phyloP scores from a whole-genome alignment of 2,888 invertebrate genomes.

The Lasioglossum zephyrum region DNA sequence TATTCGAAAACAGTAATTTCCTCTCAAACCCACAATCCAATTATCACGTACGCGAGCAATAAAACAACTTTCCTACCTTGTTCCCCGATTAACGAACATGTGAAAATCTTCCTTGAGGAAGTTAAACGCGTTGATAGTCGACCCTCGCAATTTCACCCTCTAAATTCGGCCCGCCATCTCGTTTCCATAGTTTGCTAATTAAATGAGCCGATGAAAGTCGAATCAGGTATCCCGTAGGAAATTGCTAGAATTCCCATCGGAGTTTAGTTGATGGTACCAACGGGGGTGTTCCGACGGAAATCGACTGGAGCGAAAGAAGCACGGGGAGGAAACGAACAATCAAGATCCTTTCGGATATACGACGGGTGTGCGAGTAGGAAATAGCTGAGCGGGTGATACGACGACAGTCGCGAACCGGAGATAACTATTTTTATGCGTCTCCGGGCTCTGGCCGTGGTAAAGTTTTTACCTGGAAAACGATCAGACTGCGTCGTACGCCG shows the following conservation, averaged over 20 bases:
- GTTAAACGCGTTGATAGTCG: not conserved
- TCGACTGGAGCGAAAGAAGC: not conserved
- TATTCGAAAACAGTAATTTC: not conserved
- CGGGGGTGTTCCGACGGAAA: not conserved
- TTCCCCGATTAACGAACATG: not conserved
- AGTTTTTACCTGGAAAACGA: constrained; percentile 59
- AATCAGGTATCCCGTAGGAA: constrained; percentile 40
- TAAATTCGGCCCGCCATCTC: constrained; percentile 19
- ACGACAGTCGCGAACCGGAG: constrained; percentile 67
- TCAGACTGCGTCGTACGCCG: constrained; percentile 9
- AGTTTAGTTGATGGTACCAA: not conserved
- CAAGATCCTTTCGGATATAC: constrained; percentile 42
- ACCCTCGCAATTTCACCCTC: not conserved
- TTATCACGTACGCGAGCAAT: not conserved
- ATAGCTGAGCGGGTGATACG: constrained; percentile 71
- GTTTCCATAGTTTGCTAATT: constrained; percentile 57
- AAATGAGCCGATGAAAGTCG: constrained; percentile 43
- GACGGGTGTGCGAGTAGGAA: constrained; percentile 71
- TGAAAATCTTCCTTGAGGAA: not conserved
- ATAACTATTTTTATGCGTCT: constrained; percentile 75
- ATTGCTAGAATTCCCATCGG: constrained; percentile 48
- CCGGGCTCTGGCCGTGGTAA: constrained; percentile 66
- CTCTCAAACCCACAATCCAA: not conserved
- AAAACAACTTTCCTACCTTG: not conserved
- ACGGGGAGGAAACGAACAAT: constrained; percentile 24